Evolutionary conservation across 2,797 vertebrate genomes (phyloP), one percentile per base, ranked within the genome.

Genomic region (Limnodromus scolopaceus): DNA sequence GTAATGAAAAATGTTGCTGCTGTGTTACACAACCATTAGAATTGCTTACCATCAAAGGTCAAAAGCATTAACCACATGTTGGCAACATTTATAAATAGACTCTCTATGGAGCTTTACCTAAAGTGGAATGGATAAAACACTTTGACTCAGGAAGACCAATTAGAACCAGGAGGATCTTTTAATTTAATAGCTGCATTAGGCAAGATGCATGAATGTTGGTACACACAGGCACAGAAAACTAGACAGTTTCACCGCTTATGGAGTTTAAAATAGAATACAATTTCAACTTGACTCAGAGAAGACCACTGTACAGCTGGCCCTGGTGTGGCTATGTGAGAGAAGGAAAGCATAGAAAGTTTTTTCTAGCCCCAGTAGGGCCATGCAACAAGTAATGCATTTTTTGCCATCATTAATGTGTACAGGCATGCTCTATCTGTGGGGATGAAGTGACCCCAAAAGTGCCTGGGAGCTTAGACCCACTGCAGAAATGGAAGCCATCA

Each of bases 31-130:
- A 96, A 68, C 88, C 85, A 85, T 91, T 93, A 94, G 54, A 87
- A 80, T 87, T 6, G 30, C 74, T 90, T 95, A 65, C 92, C 78
- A 71, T 87, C 92, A 97, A 97, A 97, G 96, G 97, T 96, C 96
- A 97, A 93, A 96, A 87, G 76, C 96, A 97, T 97, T 97, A 97
- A 96, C 91, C 89, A 94, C 13, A 90, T 96, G 17, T 71, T 91
- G 94, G 82, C 82, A 92, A 81, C 54, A 46, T 93, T 94, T 97
- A 97, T 97, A 96, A 97, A 97, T 96, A 94, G 91, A 91, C 18
- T 68, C 60, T 96, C 89, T 84, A 84, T 84, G 66, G 92, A 80
- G 76, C 60, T 96, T 92, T 93, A 87, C 86, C 94, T 90, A 61
- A 95, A 97, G 76, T 58, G 84, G 85, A 89, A 94, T 89, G 93